These are phyloP conservation scores for Phengaris arion DNA, from an alignment of 2,888 invertebrate species.

Conservation along the genomic window DNA sequence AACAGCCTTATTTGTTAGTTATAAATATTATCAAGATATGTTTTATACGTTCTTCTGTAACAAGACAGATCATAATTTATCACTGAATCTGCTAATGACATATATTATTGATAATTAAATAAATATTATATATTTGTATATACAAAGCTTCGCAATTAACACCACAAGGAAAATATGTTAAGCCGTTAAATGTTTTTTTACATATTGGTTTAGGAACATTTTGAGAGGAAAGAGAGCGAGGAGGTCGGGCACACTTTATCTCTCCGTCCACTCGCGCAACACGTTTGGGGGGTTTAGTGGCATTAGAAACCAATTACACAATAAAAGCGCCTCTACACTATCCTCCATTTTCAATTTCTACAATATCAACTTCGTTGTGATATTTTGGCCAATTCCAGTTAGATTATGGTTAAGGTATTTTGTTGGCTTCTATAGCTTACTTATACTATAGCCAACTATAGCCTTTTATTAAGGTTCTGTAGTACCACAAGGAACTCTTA, in stretches of 20 bases:
- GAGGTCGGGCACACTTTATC: slow-evolving; percentile 62
- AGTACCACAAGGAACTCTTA: no score
- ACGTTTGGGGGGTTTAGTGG: slow-evolving; percentile 79
- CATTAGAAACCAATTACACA: slow-evolving; percentile 80
- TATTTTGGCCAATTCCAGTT: not conserved
- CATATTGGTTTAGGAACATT: slow-evolving; percentile 15
- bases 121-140: not conserved
- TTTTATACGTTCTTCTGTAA: no score
- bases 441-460: no score
- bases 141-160: not conserved
- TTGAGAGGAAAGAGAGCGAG: slow-evolving; percentile 19
- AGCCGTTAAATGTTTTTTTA: slow-evolving; percentile 12
- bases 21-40: no score
- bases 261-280: slow-evolving; percentile 72
- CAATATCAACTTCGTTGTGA: slow-evolving; percentile 32
- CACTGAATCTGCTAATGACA: no score
- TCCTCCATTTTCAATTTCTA: slow-evolving; percentile 38
- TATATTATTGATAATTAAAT: no score
- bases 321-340: slow-evolving; percentile 52
- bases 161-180: not conserved
- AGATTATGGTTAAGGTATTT: not conserved
- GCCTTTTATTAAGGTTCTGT: not conserved
- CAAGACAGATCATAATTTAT: no score
- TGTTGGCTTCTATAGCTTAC: not conserved
- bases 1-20: no score